phyloP scores from a whole-genome alignment of 2,113 vertebrate species.

The Arvicanthis niloticus region DNA sequence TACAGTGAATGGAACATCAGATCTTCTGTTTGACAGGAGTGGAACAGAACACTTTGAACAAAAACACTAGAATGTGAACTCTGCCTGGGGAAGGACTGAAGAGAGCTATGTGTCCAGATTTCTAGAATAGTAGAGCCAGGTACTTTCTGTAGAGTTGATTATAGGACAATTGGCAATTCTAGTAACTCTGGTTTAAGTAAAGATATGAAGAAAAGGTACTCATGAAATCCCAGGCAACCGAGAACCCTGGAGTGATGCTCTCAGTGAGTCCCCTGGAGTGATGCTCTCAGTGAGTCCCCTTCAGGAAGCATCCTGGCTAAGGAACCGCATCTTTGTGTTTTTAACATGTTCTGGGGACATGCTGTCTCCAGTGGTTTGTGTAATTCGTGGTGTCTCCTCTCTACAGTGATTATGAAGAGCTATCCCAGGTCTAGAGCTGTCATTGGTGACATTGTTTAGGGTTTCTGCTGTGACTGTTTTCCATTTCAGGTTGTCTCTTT shows the following conservation, averaged over 20 bases:
- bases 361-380: background rate
- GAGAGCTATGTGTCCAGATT: background rate
- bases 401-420: background rate
- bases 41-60: background rate
- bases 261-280: background rate
- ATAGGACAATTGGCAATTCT: background rate
- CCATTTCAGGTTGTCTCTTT: background rate
- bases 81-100: background rate
- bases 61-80: background rate
- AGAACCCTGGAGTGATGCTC: background rate
- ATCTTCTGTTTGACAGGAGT: background rate
- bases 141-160: background rate
- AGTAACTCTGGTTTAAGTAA: background rate
- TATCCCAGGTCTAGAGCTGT: background rate
- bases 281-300: background rate
- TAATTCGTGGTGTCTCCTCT: background rate
- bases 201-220: background rate
- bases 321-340: background rate
- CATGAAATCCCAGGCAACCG: background rate
- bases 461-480: background rate
- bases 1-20: too few relatives aligned
- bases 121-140: slow-evolving; percentile 7
- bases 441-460: background rate
- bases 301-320: background rate
- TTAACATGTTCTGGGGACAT: background rate